A percentile compares a stretch with the other conserved stretches of the same genome.
Evolutionary conservation across 2,888 invertebrate species (phyloP).

Genomic region (Sthenelais limicola): DNA sequence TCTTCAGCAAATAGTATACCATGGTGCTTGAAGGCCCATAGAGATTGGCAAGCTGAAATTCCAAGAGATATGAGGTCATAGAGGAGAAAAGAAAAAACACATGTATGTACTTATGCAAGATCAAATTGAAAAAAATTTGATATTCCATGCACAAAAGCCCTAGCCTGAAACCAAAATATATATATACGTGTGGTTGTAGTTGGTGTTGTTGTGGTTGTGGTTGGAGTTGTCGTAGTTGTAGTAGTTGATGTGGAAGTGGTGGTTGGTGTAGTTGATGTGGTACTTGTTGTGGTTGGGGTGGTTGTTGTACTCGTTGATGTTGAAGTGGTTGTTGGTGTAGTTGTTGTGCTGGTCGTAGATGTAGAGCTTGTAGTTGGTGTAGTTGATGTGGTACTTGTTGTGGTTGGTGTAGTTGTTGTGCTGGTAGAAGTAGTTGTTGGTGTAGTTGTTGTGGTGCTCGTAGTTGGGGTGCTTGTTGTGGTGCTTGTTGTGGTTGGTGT

Average conservation of each 20-base stretch:
- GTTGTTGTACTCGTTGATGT: too few relatives aligned
- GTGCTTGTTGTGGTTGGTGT: slow-evolving; percentile 8
- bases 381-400: not conserved
- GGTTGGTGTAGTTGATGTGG: not conserved
- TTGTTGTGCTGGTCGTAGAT: slow-evolving; percentile 2
- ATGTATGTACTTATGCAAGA: too few relatives aligned
- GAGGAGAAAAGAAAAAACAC: too few relatives aligned
- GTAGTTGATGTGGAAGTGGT: too few relatives aligned
- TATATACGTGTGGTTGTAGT: not conserved
- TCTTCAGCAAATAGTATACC: too few relatives aligned
- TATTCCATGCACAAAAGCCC: not conserved
- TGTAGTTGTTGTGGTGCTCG: not conserved
- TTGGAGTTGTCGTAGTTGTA: not conserved
- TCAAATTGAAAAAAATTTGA: too few relatives aligned
- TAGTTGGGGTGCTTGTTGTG: not conserved
- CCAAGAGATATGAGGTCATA: too few relatives aligned
- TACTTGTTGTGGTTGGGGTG: not conserved
- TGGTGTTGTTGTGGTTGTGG: not conserved
- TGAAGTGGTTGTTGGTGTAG: slow-evolving; percentile 3
- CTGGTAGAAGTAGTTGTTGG: not conserved
- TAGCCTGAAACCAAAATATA: not conserved
- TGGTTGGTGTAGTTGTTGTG: not conserved
- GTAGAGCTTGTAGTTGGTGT: not conserved
- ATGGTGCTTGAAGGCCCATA: too few relatives aligned
- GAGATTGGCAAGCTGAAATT: too few relatives aligned